Evolutionary conservation across 2,113 vertebrate genomes (phyloP), one percentile per base, ranked within the genome.

Genomic region (Maccullochella peelii): DNA sequence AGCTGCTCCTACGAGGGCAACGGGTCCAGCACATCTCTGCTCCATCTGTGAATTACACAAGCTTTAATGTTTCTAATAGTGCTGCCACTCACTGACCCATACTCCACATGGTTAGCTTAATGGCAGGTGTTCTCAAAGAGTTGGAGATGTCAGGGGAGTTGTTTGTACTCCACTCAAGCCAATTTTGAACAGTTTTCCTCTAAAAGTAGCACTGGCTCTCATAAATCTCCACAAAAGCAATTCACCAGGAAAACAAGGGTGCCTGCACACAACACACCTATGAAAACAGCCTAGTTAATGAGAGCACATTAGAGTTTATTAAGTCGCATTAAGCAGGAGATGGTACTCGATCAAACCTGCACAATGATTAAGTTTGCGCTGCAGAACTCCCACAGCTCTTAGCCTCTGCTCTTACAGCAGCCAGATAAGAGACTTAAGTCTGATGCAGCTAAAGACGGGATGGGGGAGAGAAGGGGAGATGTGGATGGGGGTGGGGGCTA

Each of bases 351-450:
- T 77, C 76, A 78, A 79, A 77, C 67, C 78, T 75, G 81, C 72
- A 84, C 61, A 65, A 63, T 67, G 70, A 83, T 91, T 78, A 82
- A 16, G 73, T 84, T 86, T 87, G 63, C 74, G 77, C 82, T 83
- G 82, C 80, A 81, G 77, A 89, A 83, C 76, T 89, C 82, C 80
- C 80, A 84, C 71, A 82, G 82, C 80, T 76, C n/a, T n/a, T n/a
- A n/a, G n/a, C 75, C 49, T 88, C 54, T 73, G 36, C 61, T 73
- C 66, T 44, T 25, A 68, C 65, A 79, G 79, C 74, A 66, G 59
- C n/a, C 73, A 79, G 86, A 90, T 87, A 86, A 84, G 76, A 84
- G 90, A 90, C 85, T 89, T 85, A 84, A 75, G 79, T 77, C 73
- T 88, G 82, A 83, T 73, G 88, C 80, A 83, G 83, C 83, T 73